phyloP scores from a whole-genome alignment of 1,140 invertebrate genomes.

The Stenopsyche tienmushanensis region DNA sequence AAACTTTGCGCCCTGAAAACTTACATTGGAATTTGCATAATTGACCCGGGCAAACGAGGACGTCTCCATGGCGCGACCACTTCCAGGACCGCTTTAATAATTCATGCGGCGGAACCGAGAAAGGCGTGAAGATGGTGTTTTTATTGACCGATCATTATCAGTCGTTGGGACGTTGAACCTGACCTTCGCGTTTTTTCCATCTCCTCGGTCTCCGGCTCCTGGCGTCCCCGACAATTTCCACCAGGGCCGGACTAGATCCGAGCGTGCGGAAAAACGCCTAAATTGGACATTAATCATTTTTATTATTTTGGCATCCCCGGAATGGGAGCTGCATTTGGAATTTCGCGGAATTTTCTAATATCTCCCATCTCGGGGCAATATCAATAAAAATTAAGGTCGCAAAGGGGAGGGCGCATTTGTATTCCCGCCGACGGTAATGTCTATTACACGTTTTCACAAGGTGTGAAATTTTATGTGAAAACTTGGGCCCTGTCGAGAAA shows the following conservation, averaged over 20 bases:
- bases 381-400: neutral
- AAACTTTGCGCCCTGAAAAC: constrained; percentile 1
- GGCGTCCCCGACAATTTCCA: too few relatives aligned
- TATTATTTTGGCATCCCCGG: too few relatives aligned
- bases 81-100: neutral
- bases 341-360: too few relatives aligned
- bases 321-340: too few relatives aligned
- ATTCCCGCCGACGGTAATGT: neutral
- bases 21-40: constrained; percentile 7
- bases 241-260: too few relatives aligned
- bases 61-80: neutral
- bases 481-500: neutral
- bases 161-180: neutral
- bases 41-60: constrained; percentile 1
- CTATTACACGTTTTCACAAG: neutral
- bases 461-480: neutral
- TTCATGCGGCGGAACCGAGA: neutral
- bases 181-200: neutral
- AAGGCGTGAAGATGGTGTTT: neutral
- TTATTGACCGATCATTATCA: neutral
- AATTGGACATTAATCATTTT: too few relatives aligned
- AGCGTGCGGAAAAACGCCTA: too few relatives aligned
- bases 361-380: too few relatives aligned
- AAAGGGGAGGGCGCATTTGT: neutral
- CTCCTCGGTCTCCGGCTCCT: too few relatives aligned